phyloP scores from a whole-genome alignment of 1,140 invertebrate genomes.

The Galleria mellonella region DNA sequence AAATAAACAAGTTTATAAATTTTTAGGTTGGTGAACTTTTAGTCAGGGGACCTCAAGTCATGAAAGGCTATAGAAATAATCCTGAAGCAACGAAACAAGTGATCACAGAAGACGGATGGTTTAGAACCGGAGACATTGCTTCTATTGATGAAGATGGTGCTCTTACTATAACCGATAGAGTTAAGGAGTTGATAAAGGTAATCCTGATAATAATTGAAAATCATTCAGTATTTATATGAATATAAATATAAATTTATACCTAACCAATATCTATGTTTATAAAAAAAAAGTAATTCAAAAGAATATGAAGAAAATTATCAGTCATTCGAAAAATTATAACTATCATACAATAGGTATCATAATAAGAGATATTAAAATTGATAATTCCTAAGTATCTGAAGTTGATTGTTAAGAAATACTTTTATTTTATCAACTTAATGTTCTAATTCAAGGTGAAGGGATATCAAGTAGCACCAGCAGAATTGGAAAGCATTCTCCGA shows the following conservation, averaged over 20 bases:
- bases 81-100: conserved; percentile 77
- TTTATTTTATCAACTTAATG: too few species aligned
- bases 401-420: too few species aligned
- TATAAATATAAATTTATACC: conserved; percentile 34
- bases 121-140: conserved; percentile 84
- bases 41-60: conserved; percentile 78
- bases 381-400: too few species aligned
- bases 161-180: conserved; percentile 81
- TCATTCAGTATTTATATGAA: background rate
- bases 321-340: background rate
- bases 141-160: conserved; percentile 77
- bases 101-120: conserved; percentile 80
- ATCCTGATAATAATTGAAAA: too few species aligned
- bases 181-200: conserved; percentile 88
- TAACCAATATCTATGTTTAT: conserved; percentile 1
- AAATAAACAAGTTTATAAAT: background rate
- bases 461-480: conserved; percentile 84
- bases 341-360: too few species aligned
- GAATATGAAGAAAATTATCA: background rate
- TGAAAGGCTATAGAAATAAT: conserved; percentile 84
- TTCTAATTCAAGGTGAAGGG: conserved; percentile 52
- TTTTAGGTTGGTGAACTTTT: conserved; percentile 76
- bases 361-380: too few species aligned
- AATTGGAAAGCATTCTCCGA: conserved; percentile 82
- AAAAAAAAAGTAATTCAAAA: too few species aligned